phyloP scores from a whole-genome alignment of 2,888 invertebrate genomes.

The Cephus sareptanus region DNA sequence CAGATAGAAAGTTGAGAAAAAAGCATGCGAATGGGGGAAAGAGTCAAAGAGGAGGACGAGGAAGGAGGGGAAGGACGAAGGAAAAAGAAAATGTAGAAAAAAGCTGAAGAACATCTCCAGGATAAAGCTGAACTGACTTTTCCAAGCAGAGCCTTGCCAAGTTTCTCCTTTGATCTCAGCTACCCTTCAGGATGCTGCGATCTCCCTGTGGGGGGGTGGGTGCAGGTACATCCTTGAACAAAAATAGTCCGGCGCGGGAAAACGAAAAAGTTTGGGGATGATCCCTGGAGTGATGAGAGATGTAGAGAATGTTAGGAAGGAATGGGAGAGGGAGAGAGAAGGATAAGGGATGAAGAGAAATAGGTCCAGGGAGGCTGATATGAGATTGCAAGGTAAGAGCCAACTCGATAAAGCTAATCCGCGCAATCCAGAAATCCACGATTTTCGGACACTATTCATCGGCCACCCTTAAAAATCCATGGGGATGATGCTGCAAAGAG shows the following conservation, averaged over 20 bases:
- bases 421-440: conserved; percentile 7
- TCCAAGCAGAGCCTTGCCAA: not conserved
- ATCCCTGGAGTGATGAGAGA: not conserved
- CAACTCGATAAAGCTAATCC: conserved; percentile 22
- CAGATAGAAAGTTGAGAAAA: not conserved
- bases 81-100: not conserved
- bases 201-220: not conserved
- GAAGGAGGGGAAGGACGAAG: not conserved
- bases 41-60: not conserved
- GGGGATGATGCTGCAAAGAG: not conserved
- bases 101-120: not conserved
- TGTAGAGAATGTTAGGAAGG: not conserved
- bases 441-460: conserved; percentile 16
- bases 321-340: not conserved
- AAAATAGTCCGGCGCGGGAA: not conserved
- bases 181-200: not conserved
- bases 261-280: not conserved
- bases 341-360: not conserved
- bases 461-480: not conserved
- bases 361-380: not conserved
- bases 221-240: not conserved
- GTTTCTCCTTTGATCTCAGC: not conserved
- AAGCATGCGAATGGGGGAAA: not conserved
- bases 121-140: not conserved
- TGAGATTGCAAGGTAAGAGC: not conserved